A percentile compares a stretch with the other conserved stretches of the same genome.
Evolutionary conservation across 2,113 vertebrate genomes (phyloP).

Genomic region (Choloepus hoffmanni): DNA sequence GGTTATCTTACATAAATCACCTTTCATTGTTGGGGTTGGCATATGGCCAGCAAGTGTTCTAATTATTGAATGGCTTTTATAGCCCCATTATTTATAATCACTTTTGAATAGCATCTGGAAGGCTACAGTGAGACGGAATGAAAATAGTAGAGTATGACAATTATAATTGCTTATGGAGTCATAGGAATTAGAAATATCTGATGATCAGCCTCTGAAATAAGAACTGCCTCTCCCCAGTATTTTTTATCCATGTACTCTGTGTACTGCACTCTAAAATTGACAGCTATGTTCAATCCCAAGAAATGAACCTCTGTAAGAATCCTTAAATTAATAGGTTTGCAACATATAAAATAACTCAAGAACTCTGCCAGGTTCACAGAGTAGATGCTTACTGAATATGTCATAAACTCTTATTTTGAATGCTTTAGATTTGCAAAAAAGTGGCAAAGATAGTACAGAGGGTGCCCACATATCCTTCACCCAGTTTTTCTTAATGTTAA

Average conservation of each 20-base stretch:
- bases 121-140: conserved; percentile 76
- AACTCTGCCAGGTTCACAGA: background rate
- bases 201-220: conserved; percentile 57
- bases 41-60: conserved; percentile 87
- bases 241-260: background rate
- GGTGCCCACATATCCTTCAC: background rate
- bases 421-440: background rate
- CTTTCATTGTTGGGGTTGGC: conserved; percentile 84
- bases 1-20: conserved; percentile 85
- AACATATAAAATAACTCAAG: background rate
- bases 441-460: background rate
- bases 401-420: background rate
- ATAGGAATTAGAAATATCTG: conserved; percentile 77
- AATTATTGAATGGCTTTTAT: conserved; percentile 87
- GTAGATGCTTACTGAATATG: background rate
- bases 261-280: background rate
- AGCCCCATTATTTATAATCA: conserved; percentile 87
- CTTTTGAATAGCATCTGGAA: conserved; percentile 86
- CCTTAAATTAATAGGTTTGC: background rate
- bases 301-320: background rate
- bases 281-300: background rate
- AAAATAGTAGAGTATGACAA: conserved; percentile 75
- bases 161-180: conserved; percentile 78
- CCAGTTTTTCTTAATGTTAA: background rate
- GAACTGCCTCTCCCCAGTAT: conserved; percentile 50